phyloP scores from a whole-genome alignment of 2,797 vertebrate genomes.

The Galagoides demidoff region DNA sequence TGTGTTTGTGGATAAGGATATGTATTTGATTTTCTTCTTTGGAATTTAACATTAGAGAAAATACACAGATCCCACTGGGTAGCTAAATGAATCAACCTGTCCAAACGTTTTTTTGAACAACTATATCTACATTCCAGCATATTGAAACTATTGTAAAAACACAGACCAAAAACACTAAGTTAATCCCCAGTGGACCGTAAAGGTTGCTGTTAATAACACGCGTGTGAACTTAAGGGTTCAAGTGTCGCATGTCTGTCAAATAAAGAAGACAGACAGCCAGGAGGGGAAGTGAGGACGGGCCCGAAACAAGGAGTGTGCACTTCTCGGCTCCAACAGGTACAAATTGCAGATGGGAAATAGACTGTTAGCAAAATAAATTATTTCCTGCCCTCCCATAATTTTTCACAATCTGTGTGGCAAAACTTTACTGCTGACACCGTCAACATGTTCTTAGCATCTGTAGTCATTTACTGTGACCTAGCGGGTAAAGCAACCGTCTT shows the following conservation, averaged over 20 bases:
- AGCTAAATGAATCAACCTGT: slow-evolving; percentile 87
- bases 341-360: slow-evolving; percentile 82
- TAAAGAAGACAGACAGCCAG: slow-evolving; percentile 78
- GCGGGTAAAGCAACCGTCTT: slow-evolving; percentile 59
- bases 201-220: slow-evolving; percentile 83
- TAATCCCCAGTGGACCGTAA: slow-evolving; percentile 80
- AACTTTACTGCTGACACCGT: slow-evolving; percentile 67
- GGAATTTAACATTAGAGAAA: slow-evolving; percentile 83
- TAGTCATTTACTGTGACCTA: slow-evolving; percentile 79
- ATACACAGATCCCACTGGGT: slow-evolving; percentile 79
- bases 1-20: not conserved
- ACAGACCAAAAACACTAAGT: slow-evolving; percentile 80
- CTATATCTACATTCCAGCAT: slow-evolving; percentile 83
- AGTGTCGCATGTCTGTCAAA: slow-evolving; percentile 80
- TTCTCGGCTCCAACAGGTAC: slow-evolving; percentile 82
- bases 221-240: slow-evolving; percentile 79
- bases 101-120: slow-evolving; percentile 80
- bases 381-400: slow-evolving; percentile 80
- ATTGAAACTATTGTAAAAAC: slow-evolving; percentile 83
- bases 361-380: slow-evolving; percentile 84
- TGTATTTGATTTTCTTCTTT: slow-evolving; percentile 62
- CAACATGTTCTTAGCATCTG: slow-evolving; percentile 79
- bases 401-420: slow-evolving; percentile 84
- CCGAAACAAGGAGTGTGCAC: slow-evolving; percentile 63
- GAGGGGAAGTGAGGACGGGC: slow-evolving; percentile 25